A percentile compares a stretch with the other conserved stretches of the same genome.
phyloP scores from a whole-genome alignment of 2,113 vertebrate species.

The Australoheros scitulus region DNA sequence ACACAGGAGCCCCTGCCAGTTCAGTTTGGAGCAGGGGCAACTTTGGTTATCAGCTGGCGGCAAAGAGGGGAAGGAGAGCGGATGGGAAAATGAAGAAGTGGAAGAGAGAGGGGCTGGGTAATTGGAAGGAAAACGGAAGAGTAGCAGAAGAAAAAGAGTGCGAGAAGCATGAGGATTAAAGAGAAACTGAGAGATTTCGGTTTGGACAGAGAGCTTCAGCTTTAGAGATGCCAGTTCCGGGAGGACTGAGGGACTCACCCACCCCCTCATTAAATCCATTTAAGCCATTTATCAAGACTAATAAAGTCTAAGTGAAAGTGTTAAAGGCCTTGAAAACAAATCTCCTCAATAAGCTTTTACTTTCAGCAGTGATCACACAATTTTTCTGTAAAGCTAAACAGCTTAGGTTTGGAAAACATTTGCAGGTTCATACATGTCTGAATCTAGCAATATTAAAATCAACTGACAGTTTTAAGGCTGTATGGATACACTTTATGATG shows the following conservation, averaged over 20 bases:
- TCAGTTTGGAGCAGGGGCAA: slow-evolving; percentile 14
- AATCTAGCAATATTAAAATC: not conserved
- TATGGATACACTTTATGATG: not conserved
- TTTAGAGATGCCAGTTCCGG: not conserved
- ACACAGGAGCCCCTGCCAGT: slow-evolving; percentile 14
- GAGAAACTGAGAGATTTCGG: not conserved
- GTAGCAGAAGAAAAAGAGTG: not conserved
- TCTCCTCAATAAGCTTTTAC: accelerated
- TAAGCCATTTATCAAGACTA: not conserved
- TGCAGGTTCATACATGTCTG: not conserved
- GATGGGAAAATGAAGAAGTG: not conserved
- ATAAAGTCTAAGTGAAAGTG: not conserved
- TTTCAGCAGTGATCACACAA: not conserved
- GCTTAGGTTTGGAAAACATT: not conserved
- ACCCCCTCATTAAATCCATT: not conserved
- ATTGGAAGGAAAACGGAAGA: not conserved
- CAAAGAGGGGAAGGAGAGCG: not conserved
- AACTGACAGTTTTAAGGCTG: not conserved
- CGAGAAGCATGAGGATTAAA: not conserved
- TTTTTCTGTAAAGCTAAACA: not conserved
- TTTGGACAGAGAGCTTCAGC: not conserved
- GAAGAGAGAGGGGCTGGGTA: not conserved
- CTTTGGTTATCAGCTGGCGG: slow-evolving; percentile 32
- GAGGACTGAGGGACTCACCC: not conserved
- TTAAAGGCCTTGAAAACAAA: not conserved